A percentile compares a stretch with the other conserved stretches of the same genome.
Evolutionary conservation across 2,888 invertebrate genomes (phyloP).

Genomic region (Andrena fulva): DNA sequence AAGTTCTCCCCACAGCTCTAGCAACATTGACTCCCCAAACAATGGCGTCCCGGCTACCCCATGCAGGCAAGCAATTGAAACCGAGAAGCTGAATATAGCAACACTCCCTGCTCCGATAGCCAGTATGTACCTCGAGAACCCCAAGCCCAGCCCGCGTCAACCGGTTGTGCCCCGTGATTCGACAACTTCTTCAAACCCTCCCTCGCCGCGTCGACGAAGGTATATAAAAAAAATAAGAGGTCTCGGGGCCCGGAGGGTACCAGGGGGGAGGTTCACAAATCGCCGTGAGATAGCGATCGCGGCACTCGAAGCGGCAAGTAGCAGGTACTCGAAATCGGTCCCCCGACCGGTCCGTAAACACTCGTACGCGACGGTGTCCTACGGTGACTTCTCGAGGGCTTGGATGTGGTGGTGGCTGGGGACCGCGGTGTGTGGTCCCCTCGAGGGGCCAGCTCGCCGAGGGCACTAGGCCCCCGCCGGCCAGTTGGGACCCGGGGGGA

Average conservation of each 20-base stretch:
- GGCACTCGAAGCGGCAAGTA: slow-evolving; percentile 57
- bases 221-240: slow-evolving; percentile 25
- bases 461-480: slow-evolving; percentile 3
- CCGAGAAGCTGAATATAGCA: neutral
- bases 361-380: slow-evolving; percentile 56
- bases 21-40: neutral
- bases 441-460: slow-evolving; percentile 46
- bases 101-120: neutral
- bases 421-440: slow-evolving; percentile 74
- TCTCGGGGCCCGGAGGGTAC: neutral
- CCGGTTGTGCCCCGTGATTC: slow-evolving; percentile 3
- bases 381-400: slow-evolving; percentile 66
- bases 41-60: neutral
- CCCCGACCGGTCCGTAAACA: slow-evolving; percentile 70
- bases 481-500: slow-evolving; percentile 18
- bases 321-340: slow-evolving; percentile 72
- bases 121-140: neutral
- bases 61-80: neutral
- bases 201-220: neutral
- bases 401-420: slow-evolving; percentile 63
- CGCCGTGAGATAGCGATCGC: slow-evolving; percentile 60
- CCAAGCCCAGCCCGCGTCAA: neutral
- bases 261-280: slow-evolving; percentile 54
- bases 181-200: slow-evolving; percentile 8
- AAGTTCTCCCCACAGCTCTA: too few relatives aligned